Conservation (phyloP, 2,888 invertebrate genomes). For the Rotaria macrura region DNA sequence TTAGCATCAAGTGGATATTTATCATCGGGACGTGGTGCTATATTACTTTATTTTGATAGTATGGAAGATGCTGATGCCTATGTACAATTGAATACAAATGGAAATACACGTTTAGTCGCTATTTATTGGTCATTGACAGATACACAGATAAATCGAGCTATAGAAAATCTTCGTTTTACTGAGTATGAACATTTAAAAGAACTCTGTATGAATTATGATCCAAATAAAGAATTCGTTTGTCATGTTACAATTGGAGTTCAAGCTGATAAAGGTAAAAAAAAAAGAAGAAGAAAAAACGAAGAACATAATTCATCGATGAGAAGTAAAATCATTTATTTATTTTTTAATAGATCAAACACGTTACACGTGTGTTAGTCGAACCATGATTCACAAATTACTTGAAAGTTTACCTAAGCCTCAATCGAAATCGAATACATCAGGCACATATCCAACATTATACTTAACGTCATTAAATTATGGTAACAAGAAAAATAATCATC, state of each 20-base stretch:
- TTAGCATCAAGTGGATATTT: slow-evolving; percentile 20
- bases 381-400: not conserved
- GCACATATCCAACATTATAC: not conserved
- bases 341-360: not conserved
- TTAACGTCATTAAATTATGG: slow-evolving; percentile 9
- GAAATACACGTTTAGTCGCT: slow-evolving; percentile 7
- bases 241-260: not conserved
- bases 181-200: not conserved
- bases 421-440: not conserved
- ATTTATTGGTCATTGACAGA: not conserved
- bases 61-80: not conserved
- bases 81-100: not conserved
- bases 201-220: slow-evolving; percentile 5
- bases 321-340: not conserved
- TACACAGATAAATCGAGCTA: not conserved
- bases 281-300: not conserved
- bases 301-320: not conserved
- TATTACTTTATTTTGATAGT: not conserved
- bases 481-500: not conserved
- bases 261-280: not conserved
- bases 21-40: not conserved
- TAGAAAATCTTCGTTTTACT: not conserved
- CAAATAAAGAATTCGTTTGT: not conserved
- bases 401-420: not conserved
- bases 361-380: slow-evolving; percentile 4